phyloP scores from a whole-genome alignment of 2,113 vertebrate genomes.

The Pachypanchax playfairii region DNA sequence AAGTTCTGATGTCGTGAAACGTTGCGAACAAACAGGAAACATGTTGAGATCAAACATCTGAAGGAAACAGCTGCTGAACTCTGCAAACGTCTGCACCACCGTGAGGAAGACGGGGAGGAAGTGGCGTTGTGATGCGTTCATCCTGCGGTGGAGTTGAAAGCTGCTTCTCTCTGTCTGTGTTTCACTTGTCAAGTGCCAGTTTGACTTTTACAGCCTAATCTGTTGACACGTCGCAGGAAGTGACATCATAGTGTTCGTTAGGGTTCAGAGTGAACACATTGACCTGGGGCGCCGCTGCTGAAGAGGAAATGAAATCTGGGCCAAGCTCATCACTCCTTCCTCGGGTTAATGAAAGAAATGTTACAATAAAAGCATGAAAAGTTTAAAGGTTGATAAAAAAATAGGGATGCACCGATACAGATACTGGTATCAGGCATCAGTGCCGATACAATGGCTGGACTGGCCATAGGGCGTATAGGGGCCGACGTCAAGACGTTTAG shows the following conservation, averaged over 20 bases:
- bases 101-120: too few relatives aligned
- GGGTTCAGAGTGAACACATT: not conserved
- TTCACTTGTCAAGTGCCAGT: too few relatives aligned
- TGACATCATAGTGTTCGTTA: conserved; percentile 27
- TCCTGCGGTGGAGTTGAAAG: conserved; percentile 18
- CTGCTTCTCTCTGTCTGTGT: conserved; percentile 1
- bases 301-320: conserved; percentile 17
- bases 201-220: conserved; percentile 12
- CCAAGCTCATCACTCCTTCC: conserved; percentile 9
- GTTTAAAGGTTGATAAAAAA: too few relatives aligned
- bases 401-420: too few relatives aligned
- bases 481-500: too few relatives aligned
- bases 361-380: too few relatives aligned
- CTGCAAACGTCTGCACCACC: conserved; percentile 33
- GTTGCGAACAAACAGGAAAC: not conserved
- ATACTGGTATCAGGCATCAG: too few relatives aligned
- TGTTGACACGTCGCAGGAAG: conserved; percentile 32
- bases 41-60: not conserved
- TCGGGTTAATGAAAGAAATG: too few relatives aligned
- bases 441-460: too few relatives aligned
- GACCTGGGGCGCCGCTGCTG: not conserved
- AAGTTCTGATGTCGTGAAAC: not conserved
- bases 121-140: conserved; percentile 24
- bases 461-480: too few relatives aligned
- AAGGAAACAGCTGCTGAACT: not conserved